Evolutionary conservation across 2,113 vertebrate species (phyloP).

Genomic region (Orthonyx spaldingii): DNA sequence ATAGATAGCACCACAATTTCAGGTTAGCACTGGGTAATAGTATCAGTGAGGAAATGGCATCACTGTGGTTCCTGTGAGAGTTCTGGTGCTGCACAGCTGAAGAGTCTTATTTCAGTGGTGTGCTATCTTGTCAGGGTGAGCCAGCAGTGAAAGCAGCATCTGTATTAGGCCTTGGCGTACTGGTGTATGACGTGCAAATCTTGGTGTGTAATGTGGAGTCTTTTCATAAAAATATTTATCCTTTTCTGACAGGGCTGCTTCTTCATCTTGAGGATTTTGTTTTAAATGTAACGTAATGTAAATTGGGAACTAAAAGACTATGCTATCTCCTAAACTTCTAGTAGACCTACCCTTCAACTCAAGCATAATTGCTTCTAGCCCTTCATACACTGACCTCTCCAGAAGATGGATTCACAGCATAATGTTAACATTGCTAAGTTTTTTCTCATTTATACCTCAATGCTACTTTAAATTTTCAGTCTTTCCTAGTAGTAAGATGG

Average conservation of each 20-base stretch:
- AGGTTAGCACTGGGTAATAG: background rate
- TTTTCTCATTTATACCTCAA: background rate
- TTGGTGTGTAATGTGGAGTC: background rate
- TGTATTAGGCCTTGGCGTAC: background rate
- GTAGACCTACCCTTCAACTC: background rate
- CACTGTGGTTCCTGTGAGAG: background rate
- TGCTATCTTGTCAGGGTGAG: background rate
- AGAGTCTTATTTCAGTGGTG: background rate
- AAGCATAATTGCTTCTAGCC: background rate
- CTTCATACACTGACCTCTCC: background rate
- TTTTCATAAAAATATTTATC: background rate
- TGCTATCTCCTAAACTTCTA: background rate
- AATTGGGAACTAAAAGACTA: background rate
- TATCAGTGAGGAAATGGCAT: background rate
- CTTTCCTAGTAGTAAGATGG: background rate
- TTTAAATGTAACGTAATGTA: background rate
- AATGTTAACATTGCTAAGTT: background rate
- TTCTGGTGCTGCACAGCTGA: background rate
- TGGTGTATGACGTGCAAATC: background rate
- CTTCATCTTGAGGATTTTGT: background rate
- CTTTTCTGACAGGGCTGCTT: background rate
- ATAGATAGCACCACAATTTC: background rate
- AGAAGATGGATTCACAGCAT: background rate
- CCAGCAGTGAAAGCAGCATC: background rate
- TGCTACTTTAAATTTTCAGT: background rate